Base-by-base conservation (phyloP, 1,140 invertebrate genomes). In the Aphaenogaster ashmeadi region DNA sequence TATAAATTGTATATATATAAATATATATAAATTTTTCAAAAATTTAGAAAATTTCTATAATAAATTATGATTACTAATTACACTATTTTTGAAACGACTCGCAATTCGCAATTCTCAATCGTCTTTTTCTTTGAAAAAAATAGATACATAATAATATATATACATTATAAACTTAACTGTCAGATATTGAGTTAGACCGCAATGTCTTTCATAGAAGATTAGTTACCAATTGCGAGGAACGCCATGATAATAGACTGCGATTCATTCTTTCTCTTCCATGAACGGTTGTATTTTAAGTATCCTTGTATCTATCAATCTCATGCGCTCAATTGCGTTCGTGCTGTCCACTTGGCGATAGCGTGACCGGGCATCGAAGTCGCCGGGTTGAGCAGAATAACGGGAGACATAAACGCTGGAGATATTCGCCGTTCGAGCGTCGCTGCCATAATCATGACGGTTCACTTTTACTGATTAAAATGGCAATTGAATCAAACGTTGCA, bases 321-420 rank as follows among this genome's bases (percentile, higher is more conserved):
- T 50, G 60, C 21, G 62, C 21, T 85, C 50, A 36, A 86, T 86
- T 77, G 80, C 80, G 50, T 41, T 83, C 13, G 15, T 71, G 54
- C 64, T 72, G 54, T 50, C n/a, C 41, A 60, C 54, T 75, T 60
- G 54, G 4, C 36, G 27, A 78, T 67, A 71, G 41, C 50, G 50
- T 50, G 87, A 78, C 75, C 66, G 44, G 52, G 89, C 89, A 91
- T 91, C 44, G 56, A 87, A 85, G 60, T 89, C 85, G 66, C 88
- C 80, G 27, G 21, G 44, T 83, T 90, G 91, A 93, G 93, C 92
- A 93, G 91, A 93, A 93, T 94, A 94, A 94, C 92, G 93, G 94
- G 93, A 94, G 94, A 93, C 90, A 88, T 62, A 87, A 92, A 93
- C 88, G 91, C 80, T 74, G 91, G 72, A 64, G 92, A 90, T 44